Evolutionary conservation across 2,888 invertebrate species (phyloP).

Genomic region (Sphaerophoria taeniata): DNA sequence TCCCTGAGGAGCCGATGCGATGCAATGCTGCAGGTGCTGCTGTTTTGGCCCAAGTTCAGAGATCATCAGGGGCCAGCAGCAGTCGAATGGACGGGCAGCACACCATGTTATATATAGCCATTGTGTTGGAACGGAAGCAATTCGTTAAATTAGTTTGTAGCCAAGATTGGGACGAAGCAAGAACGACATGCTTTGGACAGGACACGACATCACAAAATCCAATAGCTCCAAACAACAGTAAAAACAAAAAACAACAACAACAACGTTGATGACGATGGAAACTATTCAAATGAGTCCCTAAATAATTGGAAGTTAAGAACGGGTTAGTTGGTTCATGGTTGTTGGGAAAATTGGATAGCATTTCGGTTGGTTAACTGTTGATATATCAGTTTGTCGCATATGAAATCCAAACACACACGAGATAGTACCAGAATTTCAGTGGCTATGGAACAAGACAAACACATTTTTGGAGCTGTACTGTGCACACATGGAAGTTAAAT

Average conservation of each 20-base stretch:
- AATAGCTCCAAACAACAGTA: too few relatives aligned
- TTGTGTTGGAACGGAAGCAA: constrained; percentile 45
- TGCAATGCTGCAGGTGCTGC: constrained; percentile 26
- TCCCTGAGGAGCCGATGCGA: background rate
- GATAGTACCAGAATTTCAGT: background rate
- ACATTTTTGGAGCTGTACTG: background rate
- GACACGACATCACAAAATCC: constrained; percentile 25
- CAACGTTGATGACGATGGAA: too few relatives aligned
- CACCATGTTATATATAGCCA: constrained; percentile 2
- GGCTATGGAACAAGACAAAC: background rate
- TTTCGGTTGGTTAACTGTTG: constrained; percentile 24
- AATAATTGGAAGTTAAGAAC: constrained; percentile 60
- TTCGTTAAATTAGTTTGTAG: constrained; percentile 65
- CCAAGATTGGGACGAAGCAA: constrained; percentile 49
- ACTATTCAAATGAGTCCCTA: constrained; percentile 60
- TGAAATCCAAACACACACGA: background rate
- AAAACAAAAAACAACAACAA: too few relatives aligned
- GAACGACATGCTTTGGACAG: too few relatives aligned
- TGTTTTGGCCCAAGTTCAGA: too few relatives aligned
- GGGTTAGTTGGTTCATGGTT: constrained; percentile 45
- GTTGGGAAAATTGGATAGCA: constrained; percentile 14
- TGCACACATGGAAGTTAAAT: constrained; percentile 20
- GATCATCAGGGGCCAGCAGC: constrained; percentile 11
- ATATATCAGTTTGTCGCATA: constrained; percentile 44
- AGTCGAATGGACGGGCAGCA: too few relatives aligned